A percentile compares a stretch with the other conserved stretches of the same genome.
These are phyloP conservation scores for Tamandua tetradactyla DNA, from an alignment of 2,797 vertebrate genomes.

Conservation along the genomic window DNA sequence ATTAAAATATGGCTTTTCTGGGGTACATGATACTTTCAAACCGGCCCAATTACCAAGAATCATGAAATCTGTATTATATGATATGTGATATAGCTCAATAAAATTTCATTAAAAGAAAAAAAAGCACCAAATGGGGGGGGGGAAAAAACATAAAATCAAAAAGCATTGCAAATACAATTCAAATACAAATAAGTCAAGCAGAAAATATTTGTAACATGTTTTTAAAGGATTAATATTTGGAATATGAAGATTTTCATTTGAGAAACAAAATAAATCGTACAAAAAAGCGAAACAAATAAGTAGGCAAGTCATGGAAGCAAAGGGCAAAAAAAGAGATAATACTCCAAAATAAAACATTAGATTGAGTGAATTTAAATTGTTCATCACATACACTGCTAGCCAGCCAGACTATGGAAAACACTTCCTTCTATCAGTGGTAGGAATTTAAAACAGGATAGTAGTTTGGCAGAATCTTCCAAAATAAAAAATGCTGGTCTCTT, in stretches of 20 bases:
- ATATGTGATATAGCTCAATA: too few species aligned
- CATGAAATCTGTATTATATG: too few species aligned
- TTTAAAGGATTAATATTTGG: background rate
- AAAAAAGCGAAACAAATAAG: background rate
- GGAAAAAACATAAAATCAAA: background rate
- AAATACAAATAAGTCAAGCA: background rate
- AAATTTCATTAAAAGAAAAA: too few species aligned
- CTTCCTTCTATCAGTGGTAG: background rate
- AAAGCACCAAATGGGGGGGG: too few species aligned
- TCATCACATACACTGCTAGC: background rate
- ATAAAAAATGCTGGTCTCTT: background rate
- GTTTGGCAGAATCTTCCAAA: background rate
- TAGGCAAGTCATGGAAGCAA: background rate
- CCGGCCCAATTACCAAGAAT: too few species aligned
- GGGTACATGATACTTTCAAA: too few species aligned
- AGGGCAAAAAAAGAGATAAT: background rate
- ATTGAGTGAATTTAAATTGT: background rate
- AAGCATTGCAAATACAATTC: background rate
- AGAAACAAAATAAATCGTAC: background rate
- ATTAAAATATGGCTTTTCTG: too few species aligned
- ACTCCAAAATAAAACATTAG: background rate
- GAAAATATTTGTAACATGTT: background rate
- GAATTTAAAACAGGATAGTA: background rate
- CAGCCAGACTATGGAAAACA: background rate
- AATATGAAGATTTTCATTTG: conserved; percentile 5